phyloP scores from a whole-genome alignment of 1,140 invertebrate species.

The Drosophila pruinosa region DNA sequence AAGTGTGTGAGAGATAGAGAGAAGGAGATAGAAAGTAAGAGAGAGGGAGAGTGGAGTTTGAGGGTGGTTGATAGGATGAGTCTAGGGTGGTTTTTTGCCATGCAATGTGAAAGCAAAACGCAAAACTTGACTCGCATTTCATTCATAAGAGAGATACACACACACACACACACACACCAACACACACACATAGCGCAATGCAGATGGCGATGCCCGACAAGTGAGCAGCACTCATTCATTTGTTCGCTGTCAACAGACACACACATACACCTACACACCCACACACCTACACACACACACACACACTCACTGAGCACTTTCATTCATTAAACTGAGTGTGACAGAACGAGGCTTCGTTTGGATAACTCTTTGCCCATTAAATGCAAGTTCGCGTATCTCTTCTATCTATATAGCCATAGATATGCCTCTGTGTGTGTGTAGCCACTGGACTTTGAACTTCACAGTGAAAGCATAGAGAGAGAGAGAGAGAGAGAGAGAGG shows the following conservation, averaged over 20 bases:
- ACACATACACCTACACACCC: slow-evolving; percentile 22
- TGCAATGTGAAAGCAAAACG: slow-evolving; percentile 24
- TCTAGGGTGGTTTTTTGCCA: not conserved
- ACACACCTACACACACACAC: slow-evolving; percentile 5
- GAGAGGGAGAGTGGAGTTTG: not conserved
- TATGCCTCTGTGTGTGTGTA: not conserved
- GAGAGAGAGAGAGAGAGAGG: slow-evolving; percentile 1
- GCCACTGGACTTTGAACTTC: slow-evolving; percentile 32
- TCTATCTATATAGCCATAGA: not conserved
- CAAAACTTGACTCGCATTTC: slow-evolving; percentile 51
- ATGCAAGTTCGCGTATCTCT: not conserved
- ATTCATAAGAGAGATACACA: slow-evolving; percentile 53
- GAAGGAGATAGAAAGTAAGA: not conserved
- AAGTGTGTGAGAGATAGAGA: not conserved
- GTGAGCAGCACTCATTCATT: slow-evolving; percentile 53
- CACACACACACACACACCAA: no score
- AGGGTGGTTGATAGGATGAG: not conserved
- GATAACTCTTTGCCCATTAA: slow-evolving; percentile 26
- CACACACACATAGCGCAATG: no score
- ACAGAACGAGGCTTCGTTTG: slow-evolving; percentile 22
- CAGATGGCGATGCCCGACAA: slow-evolving; percentile 26
- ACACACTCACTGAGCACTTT: slow-evolving; percentile 46
- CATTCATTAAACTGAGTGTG: slow-evolving; percentile 67
- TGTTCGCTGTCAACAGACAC: slow-evolving; percentile 34
- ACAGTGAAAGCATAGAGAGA: not conserved